Evolutionary conservation across 1,140 invertebrate genomes (phyloP), one percentile per base, ranked within the genome.

Genomic region (Temnothorax nylanderi): DNA sequence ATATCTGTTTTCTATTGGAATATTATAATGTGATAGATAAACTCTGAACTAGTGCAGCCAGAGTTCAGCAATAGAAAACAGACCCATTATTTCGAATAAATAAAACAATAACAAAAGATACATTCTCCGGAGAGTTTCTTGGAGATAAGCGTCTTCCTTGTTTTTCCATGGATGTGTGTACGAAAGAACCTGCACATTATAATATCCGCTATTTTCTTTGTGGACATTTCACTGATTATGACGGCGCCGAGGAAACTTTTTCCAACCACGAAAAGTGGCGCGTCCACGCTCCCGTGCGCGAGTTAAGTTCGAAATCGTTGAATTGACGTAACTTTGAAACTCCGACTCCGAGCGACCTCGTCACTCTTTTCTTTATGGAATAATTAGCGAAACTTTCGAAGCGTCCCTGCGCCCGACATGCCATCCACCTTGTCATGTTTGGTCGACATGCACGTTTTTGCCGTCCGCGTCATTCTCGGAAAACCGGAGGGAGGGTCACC

Each of bases 351-450:
- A 64, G 47, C 77, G n/a, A 49, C 32, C 76, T 44, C 65, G 49
- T 47, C 77, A 62, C 54, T 72, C 54, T 44, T 62, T 62, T 47
- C 56, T 69, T 71, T 41, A 11, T 32, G 67, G 77, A 81, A 87
- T 87, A 87, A 88, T 87, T 88, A 88, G 56, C 18, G 18, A 71
- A 88, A 87, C 85, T 86, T 87, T 72, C 37, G 54, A 64, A 60
- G 54, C 69, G 58, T 18, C 41, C 26, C 80, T 60, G 67, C 26
- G 51, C 26, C 21, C 80, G 69, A 82, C 67, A 74, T 16, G 41
- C 32, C n/a, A 47, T 37, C 69, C 51, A 72, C 65, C 69, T 84
- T 60, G 80, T 60, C 80, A 60, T 84, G 69, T 84, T 84, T 62
- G 60, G 54, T 32, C 80, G 54, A 54, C 51, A 74, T 58, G 41